A percentile compares a stretch with the other conserved stretches of the same genome.
Evolutionary conservation across 2,888 invertebrate species (phyloP).

Genomic region (Seira musarum): DNA sequence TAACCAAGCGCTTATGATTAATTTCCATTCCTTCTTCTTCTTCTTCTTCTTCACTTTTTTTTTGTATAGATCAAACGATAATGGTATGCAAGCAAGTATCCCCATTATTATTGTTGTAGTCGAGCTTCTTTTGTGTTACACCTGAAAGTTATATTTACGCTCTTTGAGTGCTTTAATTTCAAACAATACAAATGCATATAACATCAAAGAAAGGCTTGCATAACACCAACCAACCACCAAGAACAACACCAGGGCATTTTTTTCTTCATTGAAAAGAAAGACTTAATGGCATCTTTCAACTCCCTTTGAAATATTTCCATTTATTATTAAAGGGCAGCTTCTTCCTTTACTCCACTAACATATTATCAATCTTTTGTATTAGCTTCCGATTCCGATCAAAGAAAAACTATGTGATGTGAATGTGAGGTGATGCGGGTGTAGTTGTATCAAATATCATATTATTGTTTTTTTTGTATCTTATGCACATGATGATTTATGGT

Average conservation of each 20-base stretch:
- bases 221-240: neutral
- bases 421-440: too few species aligned
- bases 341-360: conserved; percentile 14
- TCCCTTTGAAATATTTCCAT: conserved; percentile 5
- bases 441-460: too few species aligned
- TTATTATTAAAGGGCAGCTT: conserved; percentile 18
- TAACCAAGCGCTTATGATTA: conserved; percentile 58
- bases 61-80: conserved; percentile 33
- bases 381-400: conserved; percentile 8
- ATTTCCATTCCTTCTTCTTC: conserved; percentile 49
- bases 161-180: neutral
- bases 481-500: too few species aligned
- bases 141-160: neutral
- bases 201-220: neutral
- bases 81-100: neutral
- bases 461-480: too few species aligned
- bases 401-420: too few species aligned
- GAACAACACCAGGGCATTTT: neutral
- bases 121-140: neutral
- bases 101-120: neutral
- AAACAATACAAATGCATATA: neutral
- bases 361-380: conserved; percentile 7
- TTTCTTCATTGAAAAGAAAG: neutral
- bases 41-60: too few species aligned
- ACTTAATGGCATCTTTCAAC: conserved; percentile 3